A percentile compares a stretch with the other conserved stretches of the same genome.
Evolutionary conservation across 2,797 vertebrate genomes (phyloP).

Genomic region (Champsocephalus gunnari): DNA sequence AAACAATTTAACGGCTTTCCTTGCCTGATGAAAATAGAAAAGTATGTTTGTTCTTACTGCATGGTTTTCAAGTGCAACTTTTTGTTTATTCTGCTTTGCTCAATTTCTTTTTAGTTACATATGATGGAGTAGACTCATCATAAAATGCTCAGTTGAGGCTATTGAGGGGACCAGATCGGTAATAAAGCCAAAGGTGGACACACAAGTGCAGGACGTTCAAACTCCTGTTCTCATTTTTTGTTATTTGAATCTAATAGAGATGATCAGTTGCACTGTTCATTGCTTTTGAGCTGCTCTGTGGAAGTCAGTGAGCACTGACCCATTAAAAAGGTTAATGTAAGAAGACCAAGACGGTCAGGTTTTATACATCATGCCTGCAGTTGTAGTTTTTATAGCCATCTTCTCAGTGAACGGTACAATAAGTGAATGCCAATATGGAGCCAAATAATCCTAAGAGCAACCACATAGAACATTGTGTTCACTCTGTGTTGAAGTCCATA

Average conservation of each 20-base stretch:
- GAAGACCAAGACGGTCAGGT: constrained; percentile 40
- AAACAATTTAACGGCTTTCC: constrained; percentile 40
- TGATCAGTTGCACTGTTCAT: constrained; percentile 17
- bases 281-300: constrained; percentile 22
- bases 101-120: constrained; percentile 46
- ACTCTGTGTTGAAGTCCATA: neutral
- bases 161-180: constrained; percentile 13
- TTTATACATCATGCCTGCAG: constrained; percentile 40
- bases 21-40: constrained; percentile 60
- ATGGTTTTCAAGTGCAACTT: constrained; percentile 62
- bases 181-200: constrained; percentile 9
- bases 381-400: constrained; percentile 44
- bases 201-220: constrained; percentile 17
- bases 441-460: constrained; percentile 55
- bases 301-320: constrained; percentile 16
- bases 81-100: constrained; percentile 44
- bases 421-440: constrained; percentile 55
- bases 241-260: constrained; percentile 34
- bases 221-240: constrained; percentile 32
- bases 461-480: constrained; percentile 5
- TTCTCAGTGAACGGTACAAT: constrained; percentile 39
- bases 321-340: constrained; percentile 25
- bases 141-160: constrained; percentile 26
- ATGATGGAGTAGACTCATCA: constrained; percentile 15
- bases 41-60: constrained; percentile 65